Base-by-base conservation (phyloP, 2,797 vertebrate genomes). In the Sciaenops ocellatus region DNA sequence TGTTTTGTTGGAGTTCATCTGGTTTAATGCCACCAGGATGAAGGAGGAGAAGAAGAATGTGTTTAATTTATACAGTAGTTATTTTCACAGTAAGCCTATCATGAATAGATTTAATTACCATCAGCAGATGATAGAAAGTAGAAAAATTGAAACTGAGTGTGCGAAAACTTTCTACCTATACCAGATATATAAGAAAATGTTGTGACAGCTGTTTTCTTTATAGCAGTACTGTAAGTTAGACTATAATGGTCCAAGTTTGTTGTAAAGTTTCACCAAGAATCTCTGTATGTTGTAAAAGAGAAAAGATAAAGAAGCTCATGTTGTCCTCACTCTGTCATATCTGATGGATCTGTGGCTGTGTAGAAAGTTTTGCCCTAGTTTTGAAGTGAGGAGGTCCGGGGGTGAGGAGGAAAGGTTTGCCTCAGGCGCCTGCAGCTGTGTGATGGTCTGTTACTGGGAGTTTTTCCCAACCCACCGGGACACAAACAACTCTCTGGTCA, bases 341-440 rank as follows among this genome's bases (percentile, higher is more conserved):
- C 87, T 92, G 90, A 93, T 90, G 90, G 89, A 92, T 91, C 87
- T 90, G 82, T 73, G 80, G 84, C 87, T 38, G 70, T 52, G 86
- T 24, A 48, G 50, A 90, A 93, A 93, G 89, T 91, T 93, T 64
- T 92, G 94, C 71, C 93, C 93, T 73, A 94, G 78, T 94, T 94
- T 90, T 83, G 80, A 89, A 89, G 87, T 60, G 81, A 79, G 69
- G 84, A 85, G 86, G 91, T 93, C 90, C 78, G 54, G 85, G 83
- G 92, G 88, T 87, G 85, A 92, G 88, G 78, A 87, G 92, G 86
- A 91, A 90, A 91, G 92, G 85, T 88, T 87, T 87, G 92, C 93
- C 93, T 92, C 81, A 74, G 92, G 93, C 93, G 55, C 15, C 76
- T 48, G 77, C 91, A 94, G 91, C 92, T 94, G 93, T 91, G 89